Evolutionary conservation across 2,888 invertebrate species (phyloP).

Genomic region (Trimorus sp.): DNA sequence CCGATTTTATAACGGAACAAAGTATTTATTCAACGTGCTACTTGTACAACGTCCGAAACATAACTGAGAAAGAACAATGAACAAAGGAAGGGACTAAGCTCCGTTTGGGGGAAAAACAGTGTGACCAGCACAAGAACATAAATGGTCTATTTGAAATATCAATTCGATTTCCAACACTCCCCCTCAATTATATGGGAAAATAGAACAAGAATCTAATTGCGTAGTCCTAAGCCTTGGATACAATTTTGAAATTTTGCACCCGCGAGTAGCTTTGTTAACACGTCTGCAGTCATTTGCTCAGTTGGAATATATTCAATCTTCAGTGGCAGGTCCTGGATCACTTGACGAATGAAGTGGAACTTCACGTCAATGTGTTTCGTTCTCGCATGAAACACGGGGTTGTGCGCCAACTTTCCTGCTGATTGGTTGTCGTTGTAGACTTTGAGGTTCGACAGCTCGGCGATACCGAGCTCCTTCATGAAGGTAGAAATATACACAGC

Average conservation of each 20-base stretch:
- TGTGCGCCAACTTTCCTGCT: slow-evolving; percentile 46
- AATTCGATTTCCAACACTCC: too few relatives aligned
- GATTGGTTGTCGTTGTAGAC: slow-evolving; percentile 59
- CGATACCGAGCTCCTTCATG: slow-evolving; percentile 2
- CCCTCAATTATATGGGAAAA: too few relatives aligned
- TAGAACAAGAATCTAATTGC: background rate
- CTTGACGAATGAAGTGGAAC: slow-evolving; percentile 57
- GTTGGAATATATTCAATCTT: slow-evolving; percentile 28
- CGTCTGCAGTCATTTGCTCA: slow-evolving; percentile 43
- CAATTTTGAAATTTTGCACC: too few relatives aligned
- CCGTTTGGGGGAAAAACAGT: too few relatives aligned
- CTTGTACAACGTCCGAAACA: too few relatives aligned
- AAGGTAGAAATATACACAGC: slow-evolving; percentile 4
- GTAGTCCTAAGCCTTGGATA: background rate
- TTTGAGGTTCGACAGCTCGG: slow-evolving; percentile 26
- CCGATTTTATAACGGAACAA: too few relatives aligned
- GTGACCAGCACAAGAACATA: too few relatives aligned
- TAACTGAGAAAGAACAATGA: too few relatives aligned
- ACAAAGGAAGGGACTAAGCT: too few relatives aligned
- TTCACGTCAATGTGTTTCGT: slow-evolving; percentile 62
- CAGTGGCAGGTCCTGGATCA: slow-evolving; percentile 23
- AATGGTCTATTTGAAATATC: too few relatives aligned
- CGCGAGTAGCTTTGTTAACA: slow-evolving; percentile 31
- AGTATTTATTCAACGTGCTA: too few relatives aligned
- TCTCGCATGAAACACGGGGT: slow-evolving; percentile 48